A percentile compares a stretch with the other conserved stretches of the same genome.
Evolutionary conservation across 2,797 vertebrate genomes (phyloP).

Genomic region (Anabas testudineus): DNA sequence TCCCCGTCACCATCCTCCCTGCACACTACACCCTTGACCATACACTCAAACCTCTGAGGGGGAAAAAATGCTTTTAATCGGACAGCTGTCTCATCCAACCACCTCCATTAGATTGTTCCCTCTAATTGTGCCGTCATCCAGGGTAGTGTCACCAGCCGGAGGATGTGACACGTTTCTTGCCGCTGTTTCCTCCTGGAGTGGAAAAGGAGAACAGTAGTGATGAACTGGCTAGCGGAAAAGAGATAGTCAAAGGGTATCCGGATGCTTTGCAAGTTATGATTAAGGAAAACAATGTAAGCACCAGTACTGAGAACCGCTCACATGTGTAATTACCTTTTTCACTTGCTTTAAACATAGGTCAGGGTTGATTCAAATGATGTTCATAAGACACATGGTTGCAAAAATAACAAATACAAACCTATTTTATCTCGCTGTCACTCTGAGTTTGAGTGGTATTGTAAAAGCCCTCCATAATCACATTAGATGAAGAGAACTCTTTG

Average conservation of each 20-base stretch:
- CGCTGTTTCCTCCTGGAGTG: conserved; percentile 67
- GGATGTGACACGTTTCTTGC: conserved; percentile 71
- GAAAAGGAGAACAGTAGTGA: conserved; percentile 64
- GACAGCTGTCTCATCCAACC: conserved; percentile 62
- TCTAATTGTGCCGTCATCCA: conserved; percentile 55
- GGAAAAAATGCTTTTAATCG: conserved; percentile 49
- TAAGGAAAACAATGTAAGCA: conserved; percentile 63
- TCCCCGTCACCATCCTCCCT: conserved; percentile 48
- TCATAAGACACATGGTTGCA: conserved; percentile 10
- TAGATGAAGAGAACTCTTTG: conserved; percentile 36
- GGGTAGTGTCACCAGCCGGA: conserved; percentile 46
- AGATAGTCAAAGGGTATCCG: conserved; percentile 59
- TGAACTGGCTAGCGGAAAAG: conserved; percentile 65
- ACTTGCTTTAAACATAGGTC: conserved; percentile 28
- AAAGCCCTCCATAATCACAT: conserved; percentile 46
- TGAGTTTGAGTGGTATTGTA: conserved; percentile 33
- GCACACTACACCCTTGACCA: conserved; percentile 36
- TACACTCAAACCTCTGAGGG: conserved; percentile 41
- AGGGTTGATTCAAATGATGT: conserved; percentile 21
- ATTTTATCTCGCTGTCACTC: background rate
- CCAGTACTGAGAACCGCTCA: conserved; percentile 22
- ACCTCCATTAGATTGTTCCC: conserved; percentile 35
- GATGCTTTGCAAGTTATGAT: conserved; percentile 67
- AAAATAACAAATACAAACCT: conserved; percentile 6
- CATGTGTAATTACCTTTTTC: conserved; percentile 51